Evolutionary conservation across 23 tunicate species (phyloP).

Genomic region (Styela plicata): DNA sequence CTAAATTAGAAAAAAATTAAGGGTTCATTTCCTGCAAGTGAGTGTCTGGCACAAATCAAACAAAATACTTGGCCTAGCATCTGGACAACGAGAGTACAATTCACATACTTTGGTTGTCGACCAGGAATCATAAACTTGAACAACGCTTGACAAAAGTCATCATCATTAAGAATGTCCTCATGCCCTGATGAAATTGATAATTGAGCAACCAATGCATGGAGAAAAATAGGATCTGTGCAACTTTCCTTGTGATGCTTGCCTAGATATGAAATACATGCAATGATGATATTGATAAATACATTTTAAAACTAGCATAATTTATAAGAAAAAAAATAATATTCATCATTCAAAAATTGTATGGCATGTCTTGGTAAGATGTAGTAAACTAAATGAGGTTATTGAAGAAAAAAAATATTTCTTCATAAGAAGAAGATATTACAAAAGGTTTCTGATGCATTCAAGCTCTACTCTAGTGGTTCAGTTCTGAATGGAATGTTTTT

Average conservation of each 20-base stretch:
- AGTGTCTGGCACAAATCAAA: too few relatives aligned
- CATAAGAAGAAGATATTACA: too few relatives aligned
- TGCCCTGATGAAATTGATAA: constrained; percentile 21
- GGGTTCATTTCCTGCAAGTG: too few relatives aligned
- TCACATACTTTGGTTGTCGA: constrained; percentile 54
- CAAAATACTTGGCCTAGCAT: background rate
- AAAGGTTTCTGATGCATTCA: too few relatives aligned
- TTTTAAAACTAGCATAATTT: background rate
- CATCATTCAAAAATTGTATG: too few relatives aligned
- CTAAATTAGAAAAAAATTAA: too few relatives aligned
- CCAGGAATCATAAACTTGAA: constrained; percentile 55
- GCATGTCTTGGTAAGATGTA: too few relatives aligned
- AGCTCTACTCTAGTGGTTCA: too few relatives aligned
- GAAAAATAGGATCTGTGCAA: constrained; percentile 45
- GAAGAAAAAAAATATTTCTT: too few relatives aligned
- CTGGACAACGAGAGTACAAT: background rate
- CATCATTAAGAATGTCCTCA: constrained; percentile 63
- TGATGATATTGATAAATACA: background rate
- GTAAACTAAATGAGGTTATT: too few relatives aligned
- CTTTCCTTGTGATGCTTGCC: constrained; percentile 69
- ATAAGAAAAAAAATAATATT: too few relatives aligned
- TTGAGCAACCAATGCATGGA: constrained; percentile 55
- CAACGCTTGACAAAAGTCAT: constrained; percentile 48
- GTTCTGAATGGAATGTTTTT: too few relatives aligned
- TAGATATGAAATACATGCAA: constrained; percentile 4